phyloP scores from a whole-genome alignment of 2,888 invertebrate genomes.

The Drosophila mayaguana region DNA sequence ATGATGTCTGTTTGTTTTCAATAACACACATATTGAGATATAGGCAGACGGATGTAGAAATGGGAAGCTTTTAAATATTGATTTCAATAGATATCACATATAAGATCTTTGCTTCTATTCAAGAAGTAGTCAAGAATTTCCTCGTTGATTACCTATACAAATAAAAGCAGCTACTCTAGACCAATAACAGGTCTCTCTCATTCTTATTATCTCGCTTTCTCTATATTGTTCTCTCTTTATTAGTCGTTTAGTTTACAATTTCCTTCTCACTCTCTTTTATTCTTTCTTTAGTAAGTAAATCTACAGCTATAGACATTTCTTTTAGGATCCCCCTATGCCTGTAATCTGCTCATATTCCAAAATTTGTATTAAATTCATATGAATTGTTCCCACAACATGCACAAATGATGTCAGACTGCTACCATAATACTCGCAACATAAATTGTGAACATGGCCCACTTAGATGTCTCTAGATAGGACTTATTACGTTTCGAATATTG shows the following conservation, averaged over 20 bases:
- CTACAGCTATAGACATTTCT: neutral
- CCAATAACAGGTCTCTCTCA: too few relatives aligned
- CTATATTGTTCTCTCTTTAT: too few relatives aligned
- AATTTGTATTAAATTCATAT: neutral
- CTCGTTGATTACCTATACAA: too few relatives aligned
- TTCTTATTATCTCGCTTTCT: too few relatives aligned
- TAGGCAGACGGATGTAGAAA: neutral
- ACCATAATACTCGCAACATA: neutral
- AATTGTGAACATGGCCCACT: neutral
- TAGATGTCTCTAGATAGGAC: conserved; percentile 18
- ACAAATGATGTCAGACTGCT: neutral
- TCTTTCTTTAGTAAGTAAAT: too few relatives aligned
- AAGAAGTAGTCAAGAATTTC: too few relatives aligned
- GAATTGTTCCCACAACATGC: neutral
- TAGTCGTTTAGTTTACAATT: too few relatives aligned
- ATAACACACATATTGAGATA: neutral
- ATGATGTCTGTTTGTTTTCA: conserved; percentile 17
- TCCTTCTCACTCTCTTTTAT: too few relatives aligned
- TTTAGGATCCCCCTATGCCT: too few relatives aligned
- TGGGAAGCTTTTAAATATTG: neutral
- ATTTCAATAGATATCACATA: neutral
- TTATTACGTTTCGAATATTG: conserved; percentile 21
- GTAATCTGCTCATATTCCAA: neutral
- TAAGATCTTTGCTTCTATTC: neutral
- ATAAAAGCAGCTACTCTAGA: too few relatives aligned